Evolutionary conservation across 2,113 vertebrate genomes (phyloP), one percentile per base, ranked within the genome.

Genomic region (Theropithecus gelada): DNA sequence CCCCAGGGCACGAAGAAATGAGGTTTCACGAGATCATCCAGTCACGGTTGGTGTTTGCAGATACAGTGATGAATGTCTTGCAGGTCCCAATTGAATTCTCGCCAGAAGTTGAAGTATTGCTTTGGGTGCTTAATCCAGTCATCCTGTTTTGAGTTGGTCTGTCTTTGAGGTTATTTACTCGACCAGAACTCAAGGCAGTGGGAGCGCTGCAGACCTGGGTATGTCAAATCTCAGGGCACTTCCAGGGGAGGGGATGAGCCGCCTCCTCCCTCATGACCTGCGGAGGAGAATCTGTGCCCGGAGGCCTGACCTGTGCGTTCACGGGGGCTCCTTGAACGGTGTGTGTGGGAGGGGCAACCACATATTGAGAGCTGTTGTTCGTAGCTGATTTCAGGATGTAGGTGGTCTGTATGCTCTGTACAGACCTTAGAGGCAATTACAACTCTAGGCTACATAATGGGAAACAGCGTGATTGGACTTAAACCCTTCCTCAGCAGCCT

Each of bases 161-260:
- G 32, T 64, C 17, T 57, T 45, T 14, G 22, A 80, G 13, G 45
- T 72, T 30, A 2, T 48, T 85, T 43, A 2, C 70, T 79, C 0
- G 0, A 45, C 48, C 0, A 5, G 6, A 30, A 52, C 8, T 5
- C 25, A 30, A 11, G 0, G 23, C 35, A 22, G 30, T 5, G 16
- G 30, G 35, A 35, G 13, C 8, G 4, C 38, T 17, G 4, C 2
- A 3, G 27, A 22, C 66, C 43, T 17, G 11, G 43, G 22, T 5
- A 9, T 16, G 17, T 23, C 12, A 13, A 22, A 7, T 84, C 1
- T 0, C 27, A 30, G 45, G 23, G 68, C 18, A 25, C 32, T 6
- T 22, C 55, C 1, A 73, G 7, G 35, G 40, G 43, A 43, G 7
- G 43, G 17, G 25, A 20, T 38, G 14, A 20, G 22, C 38, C 0